These are phyloP conservation scores for Neomonachus schauinslandi DNA, from an alignment of 2,113 vertebrate genomes.

Conservation along the genomic window DNA sequence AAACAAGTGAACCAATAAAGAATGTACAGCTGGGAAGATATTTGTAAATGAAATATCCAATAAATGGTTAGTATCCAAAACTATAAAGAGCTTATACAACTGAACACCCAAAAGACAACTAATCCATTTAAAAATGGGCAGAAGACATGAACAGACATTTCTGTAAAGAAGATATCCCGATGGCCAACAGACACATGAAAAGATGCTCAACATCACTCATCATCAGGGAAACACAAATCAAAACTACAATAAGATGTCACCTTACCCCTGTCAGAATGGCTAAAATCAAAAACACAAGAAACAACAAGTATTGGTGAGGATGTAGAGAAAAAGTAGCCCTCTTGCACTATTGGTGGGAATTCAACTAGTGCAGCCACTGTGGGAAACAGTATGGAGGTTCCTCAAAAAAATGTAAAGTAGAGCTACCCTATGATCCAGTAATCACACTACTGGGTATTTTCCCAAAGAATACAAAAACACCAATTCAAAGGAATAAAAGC, in stretches of 20 bases:
- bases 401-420: not conserved
- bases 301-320: not conserved
- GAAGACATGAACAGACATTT: not conserved
- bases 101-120: not conserved
- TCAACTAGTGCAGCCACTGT: not conserved
- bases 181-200: not conserved
- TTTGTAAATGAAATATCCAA: not conserved
- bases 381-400: not conserved
- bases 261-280: not conserved
- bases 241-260: not conserved
- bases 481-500: not conserved
- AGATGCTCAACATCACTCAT: not conserved
- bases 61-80: not conserved
- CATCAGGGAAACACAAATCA: not conserved
- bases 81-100: not conserved
- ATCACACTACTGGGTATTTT: not conserved
- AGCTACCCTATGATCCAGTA: not conserved
- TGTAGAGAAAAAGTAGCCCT: not conserved
- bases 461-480: not conserved
- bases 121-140: not conserved
- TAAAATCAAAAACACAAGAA: not conserved
- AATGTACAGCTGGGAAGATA: not conserved
- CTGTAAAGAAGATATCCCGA: not conserved
- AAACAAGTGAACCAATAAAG: not conserved
- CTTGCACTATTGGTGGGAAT: not conserved